Conservation (phyloP, 2,888 invertebrate genomes). For the Apodemia mormo region DNA sequence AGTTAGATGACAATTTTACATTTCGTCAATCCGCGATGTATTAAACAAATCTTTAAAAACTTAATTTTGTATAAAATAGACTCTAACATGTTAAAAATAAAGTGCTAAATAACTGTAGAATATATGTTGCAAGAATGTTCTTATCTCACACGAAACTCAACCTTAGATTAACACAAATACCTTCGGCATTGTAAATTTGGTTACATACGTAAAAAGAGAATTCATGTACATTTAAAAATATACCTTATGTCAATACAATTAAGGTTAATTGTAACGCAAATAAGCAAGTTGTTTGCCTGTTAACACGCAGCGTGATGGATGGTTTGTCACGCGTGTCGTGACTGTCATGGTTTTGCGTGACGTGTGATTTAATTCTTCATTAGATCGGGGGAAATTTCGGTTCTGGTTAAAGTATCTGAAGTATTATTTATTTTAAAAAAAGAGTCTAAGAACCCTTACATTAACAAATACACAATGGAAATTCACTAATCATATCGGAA, state of each 20-base stretch:
- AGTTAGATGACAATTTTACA: conserved; percentile 77
- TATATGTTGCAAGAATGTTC: background rate
- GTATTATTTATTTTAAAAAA: background rate
- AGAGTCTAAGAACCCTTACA: background rate
- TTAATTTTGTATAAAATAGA: background rate
- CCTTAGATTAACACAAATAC: conserved; percentile 16
- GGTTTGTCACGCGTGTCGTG: conserved; percentile 66
- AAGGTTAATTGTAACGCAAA: conserved; percentile 32
- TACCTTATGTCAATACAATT: conserved; percentile 25
- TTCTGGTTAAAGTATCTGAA: conserved; percentile 9
- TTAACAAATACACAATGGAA: background rate
- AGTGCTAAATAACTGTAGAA: conserved; percentile 29
- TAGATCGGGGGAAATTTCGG: conserved; percentile 31
- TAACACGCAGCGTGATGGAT: conserved; percentile 72
- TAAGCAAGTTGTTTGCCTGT: conserved; percentile 45
- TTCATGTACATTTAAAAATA: conserved; percentile 32
- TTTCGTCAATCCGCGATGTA: conserved; percentile 53
- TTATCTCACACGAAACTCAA: conserved; percentile 20
- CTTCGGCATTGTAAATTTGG: conserved; percentile 19
- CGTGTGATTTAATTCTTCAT: conserved; percentile 59
- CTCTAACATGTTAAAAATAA: background rate
- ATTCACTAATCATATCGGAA: background rate
- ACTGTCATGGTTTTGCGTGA: conserved; percentile 66
- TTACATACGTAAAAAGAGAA: conserved; percentile 23
- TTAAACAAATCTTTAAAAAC: background rate